Percentiles rank a stretch among this genome's conserved stretches.
Evolutionary conservation across 2,888 invertebrate genomes (phyloP).

Genomic region (Oligia latruncula): DNA sequence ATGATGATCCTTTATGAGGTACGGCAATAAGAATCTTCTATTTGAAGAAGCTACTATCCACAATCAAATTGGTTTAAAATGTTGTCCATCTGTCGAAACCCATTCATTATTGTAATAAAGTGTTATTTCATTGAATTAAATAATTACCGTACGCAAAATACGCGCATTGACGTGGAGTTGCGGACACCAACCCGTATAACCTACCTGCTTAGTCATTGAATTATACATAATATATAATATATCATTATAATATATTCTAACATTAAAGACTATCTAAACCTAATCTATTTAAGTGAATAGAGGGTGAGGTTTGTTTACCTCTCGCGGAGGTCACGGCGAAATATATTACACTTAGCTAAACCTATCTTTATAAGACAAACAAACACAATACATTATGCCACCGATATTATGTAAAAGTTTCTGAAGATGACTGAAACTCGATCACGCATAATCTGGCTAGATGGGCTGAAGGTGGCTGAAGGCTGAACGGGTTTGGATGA

Average conservation of each 20-base stretch:
- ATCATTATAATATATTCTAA: conserved; percentile 21
- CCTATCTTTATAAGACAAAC: not conserved
- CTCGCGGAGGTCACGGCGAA: conserved; percentile 27
- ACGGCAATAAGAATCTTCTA: not conserved
- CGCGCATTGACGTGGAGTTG: too few species aligned
- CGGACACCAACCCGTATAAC: too few species aligned
- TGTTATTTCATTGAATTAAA: not conserved
- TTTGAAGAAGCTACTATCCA: not conserved
- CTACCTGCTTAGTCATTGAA: too few species aligned
- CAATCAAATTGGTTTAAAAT: not conserved
- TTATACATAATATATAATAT: not conserved
- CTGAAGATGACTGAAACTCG: not conserved
- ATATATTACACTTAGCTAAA: not conserved
- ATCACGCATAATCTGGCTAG: not conserved
- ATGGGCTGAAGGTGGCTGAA: not conserved
- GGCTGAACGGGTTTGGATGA: not conserved
- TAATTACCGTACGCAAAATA: too few species aligned
- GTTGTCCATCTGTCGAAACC: not conserved
- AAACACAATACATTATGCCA: not conserved
- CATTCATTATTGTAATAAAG: not conserved
- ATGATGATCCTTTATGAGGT: too few species aligned
- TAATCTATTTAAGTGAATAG: conserved; percentile 44
- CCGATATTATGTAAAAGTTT: not conserved
- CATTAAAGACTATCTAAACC: conserved; percentile 26
- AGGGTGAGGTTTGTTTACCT: conserved; percentile 48